Conservation (phyloP, 2,888 invertebrate species). For the Endomychus coccineus region DNA sequence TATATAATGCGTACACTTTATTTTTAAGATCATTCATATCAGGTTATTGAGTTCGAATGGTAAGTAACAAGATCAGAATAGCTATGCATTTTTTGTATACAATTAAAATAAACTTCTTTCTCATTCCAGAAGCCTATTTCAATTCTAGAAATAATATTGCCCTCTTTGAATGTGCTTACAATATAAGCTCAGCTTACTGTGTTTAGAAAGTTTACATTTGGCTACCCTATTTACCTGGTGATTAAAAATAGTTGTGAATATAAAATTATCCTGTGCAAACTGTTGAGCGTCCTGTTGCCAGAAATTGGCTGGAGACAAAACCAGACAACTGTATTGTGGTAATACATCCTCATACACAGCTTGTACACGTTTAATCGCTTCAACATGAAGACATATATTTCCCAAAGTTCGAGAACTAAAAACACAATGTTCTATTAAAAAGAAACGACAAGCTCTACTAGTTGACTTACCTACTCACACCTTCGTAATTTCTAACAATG, state of each 20-base stretch:
- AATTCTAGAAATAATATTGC: too few species aligned
- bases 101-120: too few species aligned
- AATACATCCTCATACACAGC: conserved; percentile 52
- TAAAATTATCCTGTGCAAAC: conserved; percentile 71
- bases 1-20: too few species aligned
- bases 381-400: conserved; percentile 80
- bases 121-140: too few species aligned
- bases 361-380: conserved; percentile 61
- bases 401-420: conserved; percentile 64
- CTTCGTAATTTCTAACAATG: conserved; percentile 76
- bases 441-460: conserved; percentile 1
- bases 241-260: conserved; percentile 74
- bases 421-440: conserved; percentile 23
- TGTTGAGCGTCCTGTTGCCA: conserved; percentile 81
- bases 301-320: conserved; percentile 88
- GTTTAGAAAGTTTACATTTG: too few species aligned
- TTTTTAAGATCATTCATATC: too few species aligned
- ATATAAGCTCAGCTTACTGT: too few species aligned
- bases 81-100: too few species aligned
- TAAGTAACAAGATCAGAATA: too few species aligned
- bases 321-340: conserved; percentile 86
- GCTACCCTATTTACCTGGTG: conserved; percentile 67
- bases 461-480: conserved; percentile 53
- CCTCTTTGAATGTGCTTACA: too few species aligned
- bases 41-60: too few species aligned